Base-by-base conservation (phyloP, 2,888 invertebrate genomes). In the Mamestra brassicae region DNA sequence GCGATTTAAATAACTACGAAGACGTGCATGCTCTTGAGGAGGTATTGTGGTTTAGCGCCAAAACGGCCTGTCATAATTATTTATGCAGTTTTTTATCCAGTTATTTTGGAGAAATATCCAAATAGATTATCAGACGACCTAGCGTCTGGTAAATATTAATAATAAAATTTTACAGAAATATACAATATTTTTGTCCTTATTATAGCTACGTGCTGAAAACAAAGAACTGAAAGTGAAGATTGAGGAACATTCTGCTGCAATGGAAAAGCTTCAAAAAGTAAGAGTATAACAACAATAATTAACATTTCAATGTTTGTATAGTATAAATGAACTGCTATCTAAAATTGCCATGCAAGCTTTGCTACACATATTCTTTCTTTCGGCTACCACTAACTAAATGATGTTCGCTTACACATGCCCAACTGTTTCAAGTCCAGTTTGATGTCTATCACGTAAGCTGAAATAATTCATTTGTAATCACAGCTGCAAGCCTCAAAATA, bases 11-110 rank as follows among this genome's bases (percentile, higher is more conserved):
- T 47, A 95, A 96, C 83, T 96, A 94, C 83, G 90, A 95, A 45
- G 93, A 95, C 57, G 92, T 92, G 45, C 89, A 91, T 73, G 87
- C 89, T 69, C 75, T 94, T 71, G 87, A 90, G 47, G 93, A 94
- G 94, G 95, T 95, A 92, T 66, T 76, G 64, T 57, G 78, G 91
- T 94, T 94, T 94, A 95, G 94, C 95, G 95, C 95, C 93, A 95
- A 94, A 91, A 89, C 75, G 76, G 71, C 69, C 72, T 88, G 74
- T 83, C 74, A 75, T 50, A 63, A 58, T 36, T 42, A 55, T 42
- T 45, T 58, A 55, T 17, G 11, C 1, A 17, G 4, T 4, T 61
- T 36, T 11, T 36, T 38, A 4, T 10, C 26, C 11, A 15, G 2
- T 11, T 7, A 52, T 4, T 67, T 45, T 45, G 6, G 34, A 0